phyloP scores from a whole-genome alignment of 2,797 vertebrate genomes.

The Acipenser oxyrinchus region DNA sequence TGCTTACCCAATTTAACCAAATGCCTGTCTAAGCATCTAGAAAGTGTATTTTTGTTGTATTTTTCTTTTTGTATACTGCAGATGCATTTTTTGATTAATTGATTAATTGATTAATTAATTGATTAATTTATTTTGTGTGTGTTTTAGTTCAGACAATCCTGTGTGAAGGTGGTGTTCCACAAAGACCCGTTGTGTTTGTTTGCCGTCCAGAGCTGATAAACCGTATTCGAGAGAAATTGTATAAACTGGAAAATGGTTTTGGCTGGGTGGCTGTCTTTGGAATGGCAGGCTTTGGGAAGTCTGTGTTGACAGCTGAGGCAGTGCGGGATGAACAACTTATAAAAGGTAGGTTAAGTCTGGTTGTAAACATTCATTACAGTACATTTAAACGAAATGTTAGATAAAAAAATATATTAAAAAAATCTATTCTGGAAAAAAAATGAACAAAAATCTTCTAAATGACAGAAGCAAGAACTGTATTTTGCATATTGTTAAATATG shows the following conservation, averaged over 20 bases:
- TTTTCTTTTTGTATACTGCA: no score
- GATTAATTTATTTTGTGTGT: background rate
- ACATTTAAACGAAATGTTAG: no score
- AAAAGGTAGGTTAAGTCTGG: conserved; percentile 54
- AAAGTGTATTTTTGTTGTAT: no score
- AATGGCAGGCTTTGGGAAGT: conserved; percentile 96
- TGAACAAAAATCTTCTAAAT: no score
- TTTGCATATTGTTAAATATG: no score
- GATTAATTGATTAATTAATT: no score
- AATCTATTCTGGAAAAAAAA: no score
- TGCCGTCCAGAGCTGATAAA: conserved; percentile 69
- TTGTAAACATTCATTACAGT: no score
- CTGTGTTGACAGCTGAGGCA: conserved; percentile 85
- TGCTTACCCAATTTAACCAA: no score
- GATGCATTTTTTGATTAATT: background rate
- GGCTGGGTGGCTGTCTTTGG: conserved; percentile 93
- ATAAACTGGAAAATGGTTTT: conserved; percentile 54
- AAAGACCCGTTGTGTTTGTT: conserved; percentile 89
- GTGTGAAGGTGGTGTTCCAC: conserved; percentile 88
- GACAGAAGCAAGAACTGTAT: no score
- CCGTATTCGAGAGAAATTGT: conserved; percentile 70
- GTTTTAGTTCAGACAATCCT: conserved; percentile 65
- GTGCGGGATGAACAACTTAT: conserved; percentile 75
- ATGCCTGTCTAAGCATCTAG: no score
- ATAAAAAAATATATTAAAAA: no score